Base-by-base conservation (phyloP, 2,888 invertebrate species). In the Parapristionchus giblindavisi region DNA sequence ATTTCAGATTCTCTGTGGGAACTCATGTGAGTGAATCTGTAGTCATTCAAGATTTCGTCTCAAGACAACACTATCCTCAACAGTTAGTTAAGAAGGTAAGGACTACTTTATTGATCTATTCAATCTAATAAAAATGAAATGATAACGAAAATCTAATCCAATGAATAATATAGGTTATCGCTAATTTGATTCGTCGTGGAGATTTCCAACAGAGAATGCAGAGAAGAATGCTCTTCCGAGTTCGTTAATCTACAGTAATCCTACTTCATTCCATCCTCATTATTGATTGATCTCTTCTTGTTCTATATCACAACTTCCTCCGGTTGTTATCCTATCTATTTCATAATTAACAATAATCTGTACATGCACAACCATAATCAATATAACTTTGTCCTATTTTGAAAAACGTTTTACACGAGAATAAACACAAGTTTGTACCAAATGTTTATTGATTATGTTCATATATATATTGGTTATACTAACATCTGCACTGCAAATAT, bases 201-300 rank as follows among this genome's bases (percentile, higher is more conserved):
- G 97, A 99, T 88, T 89, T 99, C 63, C 97, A 98, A 87, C 95
- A 97, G 90, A 92, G 97, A 72, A 92, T 96, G 92, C 98, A 99
- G 89, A 91, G 98, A 75, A 96, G 96, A 91, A 95, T 98, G 94
- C 91, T 99, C 29, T 97, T 94, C 89, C 92, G 99, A 81, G 91
- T 98, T 52, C 93, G 93, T 87, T 96, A 82, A 65, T 65, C 17
- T 5, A 17, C 29, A 21, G 11, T 21, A 40, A 8, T 27, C 21
- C 27, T 43, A 24, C 63, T 66, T n/a, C 38, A 8, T 24, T 27
- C 34, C 17, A n/a, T 24, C 3, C 17, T 36, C 61, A n/a, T n/a
- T n/a, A n/a, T n/a, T n/a, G n/a, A n/a, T n/a, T n/a, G n/a, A n/a
- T n/a, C n/a, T n/a, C n/a, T n/a, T n/a, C n/a, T n/a, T n/a, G n/a